phyloP scores from a whole-genome alignment of 2,797 vertebrate species.

The Acanthis flammea region DNA sequence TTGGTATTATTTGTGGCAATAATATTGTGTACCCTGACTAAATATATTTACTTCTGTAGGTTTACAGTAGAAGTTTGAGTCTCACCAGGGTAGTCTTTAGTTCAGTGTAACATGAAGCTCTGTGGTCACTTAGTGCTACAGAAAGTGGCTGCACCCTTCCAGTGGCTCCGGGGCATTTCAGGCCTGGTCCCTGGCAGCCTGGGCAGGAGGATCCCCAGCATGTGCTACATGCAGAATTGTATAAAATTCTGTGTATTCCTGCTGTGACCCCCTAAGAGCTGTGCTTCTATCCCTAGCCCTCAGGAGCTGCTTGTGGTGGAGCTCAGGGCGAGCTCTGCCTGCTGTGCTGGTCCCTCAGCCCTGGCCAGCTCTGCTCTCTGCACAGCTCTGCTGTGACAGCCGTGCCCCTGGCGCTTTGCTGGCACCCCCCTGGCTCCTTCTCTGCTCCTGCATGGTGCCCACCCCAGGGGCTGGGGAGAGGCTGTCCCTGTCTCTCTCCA shows the following conservation, averaged over 20 bases:
- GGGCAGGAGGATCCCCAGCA: background rate
- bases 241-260: background rate
- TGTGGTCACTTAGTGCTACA: fast-evolving
- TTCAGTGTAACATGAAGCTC: background rate
- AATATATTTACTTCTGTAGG: background rate
- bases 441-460: background rate
- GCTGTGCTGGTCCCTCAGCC: fast-evolving
- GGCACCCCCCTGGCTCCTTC: background rate
- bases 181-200: background rate
- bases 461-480: background rate
- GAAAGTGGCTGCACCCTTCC: background rate
- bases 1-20: slow-evolving; percentile 37
- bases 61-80: background rate
- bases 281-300: background rate
- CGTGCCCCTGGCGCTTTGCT: fast-evolving
- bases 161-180: background rate
- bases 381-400: fast-evolving
- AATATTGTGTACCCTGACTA: background rate
- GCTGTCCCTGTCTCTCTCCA: background rate
- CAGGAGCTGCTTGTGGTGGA: fast-evolving
- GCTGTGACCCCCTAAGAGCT: background rate
- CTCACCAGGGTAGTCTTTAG: background rate
- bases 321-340: background rate
- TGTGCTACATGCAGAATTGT: background rate
- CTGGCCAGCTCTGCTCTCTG: background rate